Conservation (phyloP, 2,113 vertebrate genomes). For the Leptobrachium leishanense region DNA sequence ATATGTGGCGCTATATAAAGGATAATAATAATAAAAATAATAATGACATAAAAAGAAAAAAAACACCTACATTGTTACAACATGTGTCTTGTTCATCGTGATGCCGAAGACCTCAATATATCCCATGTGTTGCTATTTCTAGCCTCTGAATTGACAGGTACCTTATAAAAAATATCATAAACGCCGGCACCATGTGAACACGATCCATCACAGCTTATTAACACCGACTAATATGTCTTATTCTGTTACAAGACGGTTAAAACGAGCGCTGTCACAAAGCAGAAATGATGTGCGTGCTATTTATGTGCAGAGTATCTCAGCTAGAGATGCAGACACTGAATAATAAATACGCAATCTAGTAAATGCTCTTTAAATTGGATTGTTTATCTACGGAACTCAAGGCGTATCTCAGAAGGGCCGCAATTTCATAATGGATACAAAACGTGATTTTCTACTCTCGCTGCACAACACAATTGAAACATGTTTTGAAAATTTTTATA, state of each 20-base stretch:
- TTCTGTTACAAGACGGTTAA: not conserved
- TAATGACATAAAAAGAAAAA: too few species aligned
- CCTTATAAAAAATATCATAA: not conserved
- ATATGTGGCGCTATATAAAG: too few species aligned
- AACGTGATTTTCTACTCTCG: too few species aligned
- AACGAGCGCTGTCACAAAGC: not conserved
- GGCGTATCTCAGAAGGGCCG: not conserved
- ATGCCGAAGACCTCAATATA: too few species aligned
- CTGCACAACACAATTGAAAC: too few species aligned
- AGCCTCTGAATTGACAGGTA: not conserved
- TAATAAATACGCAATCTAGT: not conserved
- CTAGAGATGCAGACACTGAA: slow-evolving; percentile 1
- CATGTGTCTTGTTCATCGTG: too few species aligned
- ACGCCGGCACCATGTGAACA: not conserved
- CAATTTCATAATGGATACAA: too few species aligned
- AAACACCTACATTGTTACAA: too few species aligned
- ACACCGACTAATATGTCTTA: not conserved
- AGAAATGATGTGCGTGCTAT: not conserved
- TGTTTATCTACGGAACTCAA: not conserved
- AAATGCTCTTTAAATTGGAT: not conserved
- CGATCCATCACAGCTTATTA: not conserved
- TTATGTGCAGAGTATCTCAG: not conserved
- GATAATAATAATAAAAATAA: too few species aligned
- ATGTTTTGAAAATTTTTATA: too few species aligned
- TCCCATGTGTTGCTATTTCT: too few species aligned